phyloP scores from a whole-genome alignment of 2,797 vertebrate species.

The Labeo calbasu region DNA sequence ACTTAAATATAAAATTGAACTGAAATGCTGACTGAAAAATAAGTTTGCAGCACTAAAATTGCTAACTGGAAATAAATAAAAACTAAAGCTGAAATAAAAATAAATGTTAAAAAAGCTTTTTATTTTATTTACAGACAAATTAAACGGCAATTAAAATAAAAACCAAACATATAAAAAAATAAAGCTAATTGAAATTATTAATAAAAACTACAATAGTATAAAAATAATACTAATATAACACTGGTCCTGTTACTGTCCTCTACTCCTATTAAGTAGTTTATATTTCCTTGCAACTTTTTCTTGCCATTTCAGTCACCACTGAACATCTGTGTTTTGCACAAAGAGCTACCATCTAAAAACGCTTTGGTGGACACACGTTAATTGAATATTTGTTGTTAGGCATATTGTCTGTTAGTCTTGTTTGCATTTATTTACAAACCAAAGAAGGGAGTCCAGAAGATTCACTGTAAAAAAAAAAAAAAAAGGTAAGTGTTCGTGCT shows the following conservation, averaged over 20 bases:
- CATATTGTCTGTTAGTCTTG: too few species aligned
- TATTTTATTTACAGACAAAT: background rate
- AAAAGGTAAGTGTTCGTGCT: too few species aligned
- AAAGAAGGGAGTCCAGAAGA: too few species aligned
- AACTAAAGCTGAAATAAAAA: background rate
- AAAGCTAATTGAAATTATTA: background rate
- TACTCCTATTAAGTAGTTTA: background rate
- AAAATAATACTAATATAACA: background rate
- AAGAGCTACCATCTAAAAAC: background rate
- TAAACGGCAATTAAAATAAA: background rate
- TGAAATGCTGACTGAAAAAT: too few species aligned
- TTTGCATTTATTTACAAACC: too few species aligned
- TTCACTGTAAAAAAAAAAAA: too few species aligned
- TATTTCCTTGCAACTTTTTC: background rate
- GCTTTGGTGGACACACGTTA: too few species aligned
- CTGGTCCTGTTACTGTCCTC: background rate
- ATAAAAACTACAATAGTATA: too few species aligned
- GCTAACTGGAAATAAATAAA: background rate
- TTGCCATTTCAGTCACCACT: background rate
- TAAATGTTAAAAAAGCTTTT: background rate
- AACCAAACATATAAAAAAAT: background rate
- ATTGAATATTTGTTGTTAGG: too few species aligned
- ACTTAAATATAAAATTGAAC: too few species aligned
- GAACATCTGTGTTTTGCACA: background rate
- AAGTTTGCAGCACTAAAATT: background rate